Conservation (phyloP, 2,888 invertebrate species). For the Perizoma affinitatum region DNA sequence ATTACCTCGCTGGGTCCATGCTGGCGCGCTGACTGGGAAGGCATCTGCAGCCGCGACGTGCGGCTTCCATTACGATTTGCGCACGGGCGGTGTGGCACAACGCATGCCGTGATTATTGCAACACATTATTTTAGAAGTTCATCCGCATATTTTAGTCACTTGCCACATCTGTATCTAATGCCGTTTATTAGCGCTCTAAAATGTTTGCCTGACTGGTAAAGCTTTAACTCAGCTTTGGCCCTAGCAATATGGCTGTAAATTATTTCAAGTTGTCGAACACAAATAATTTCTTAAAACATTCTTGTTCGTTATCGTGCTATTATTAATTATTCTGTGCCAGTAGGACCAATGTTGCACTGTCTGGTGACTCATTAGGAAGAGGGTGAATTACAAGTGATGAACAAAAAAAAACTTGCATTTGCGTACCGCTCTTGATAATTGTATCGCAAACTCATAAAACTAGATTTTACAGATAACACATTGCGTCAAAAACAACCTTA, state of each 20-base stretch:
- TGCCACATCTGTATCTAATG: too few relatives aligned
- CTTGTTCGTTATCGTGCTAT: not conserved
- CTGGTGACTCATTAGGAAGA: slow-evolving; percentile 7
- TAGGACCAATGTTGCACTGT: too few relatives aligned
- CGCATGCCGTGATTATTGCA: too few relatives aligned
- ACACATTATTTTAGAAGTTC: too few relatives aligned
- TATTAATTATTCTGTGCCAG: too few relatives aligned
- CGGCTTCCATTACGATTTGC: slow-evolving; percentile 2
- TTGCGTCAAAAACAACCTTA: too few relatives aligned
- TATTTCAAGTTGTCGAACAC: not conserved
- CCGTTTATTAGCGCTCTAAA: too few relatives aligned
- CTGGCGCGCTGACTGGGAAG: slow-evolving; percentile 3
- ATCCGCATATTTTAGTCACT: too few relatives aligned
- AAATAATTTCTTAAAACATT: not conserved
- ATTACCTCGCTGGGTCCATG: slow-evolving; percentile 1
- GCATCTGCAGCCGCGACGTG: slow-evolving; percentile 11
- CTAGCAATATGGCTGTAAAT: too few relatives aligned
- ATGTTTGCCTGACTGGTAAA: too few relatives aligned
- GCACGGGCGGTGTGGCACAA: not conserved
- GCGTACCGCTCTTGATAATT: slow-evolving; percentile 1
- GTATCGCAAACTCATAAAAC: slow-evolving; percentile 2
- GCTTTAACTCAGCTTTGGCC: too few relatives aligned
- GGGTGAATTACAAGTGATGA: slow-evolving; percentile 17
- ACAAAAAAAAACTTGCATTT: slow-evolving; percentile 5
- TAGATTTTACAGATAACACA: too few relatives aligned